A percentile compares a stretch with the other conserved stretches of the same genome.
Conservation (phyloP, 2,113 vertebrate species). For the Pseudorhombus dupliciocellatus region DNA sequence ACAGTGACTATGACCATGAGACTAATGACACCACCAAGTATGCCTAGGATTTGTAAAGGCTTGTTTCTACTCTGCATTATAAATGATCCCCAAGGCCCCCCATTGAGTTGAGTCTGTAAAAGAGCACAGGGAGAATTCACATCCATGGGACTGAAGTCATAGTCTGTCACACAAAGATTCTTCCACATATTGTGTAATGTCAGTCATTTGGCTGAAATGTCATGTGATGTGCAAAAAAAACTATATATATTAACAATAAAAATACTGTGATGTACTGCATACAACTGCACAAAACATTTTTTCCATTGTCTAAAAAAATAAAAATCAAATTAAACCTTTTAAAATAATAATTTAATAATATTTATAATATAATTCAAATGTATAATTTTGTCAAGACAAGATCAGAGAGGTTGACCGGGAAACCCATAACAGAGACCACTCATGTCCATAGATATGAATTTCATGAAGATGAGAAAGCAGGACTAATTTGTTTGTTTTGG, state of each 20-base stretch:
- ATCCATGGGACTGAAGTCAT: conserved; percentile 80
- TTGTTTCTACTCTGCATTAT: conserved; percentile 95
- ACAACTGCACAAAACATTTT: background rate
- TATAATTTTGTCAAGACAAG: conserved; percentile 72
- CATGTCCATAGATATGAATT: conserved; percentile 1
- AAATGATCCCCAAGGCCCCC: conserved; percentile 91
- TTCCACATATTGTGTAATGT: conserved; percentile 1
- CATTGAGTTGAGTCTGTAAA: conserved; percentile 93
- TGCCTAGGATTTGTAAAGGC: conserved; percentile 91
- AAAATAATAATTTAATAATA: background rate
- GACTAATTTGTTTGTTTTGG: background rate
- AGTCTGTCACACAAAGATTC: conserved; percentile 53
- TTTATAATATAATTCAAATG: too few species aligned
- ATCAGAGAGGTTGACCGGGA: conserved; percentile 79
- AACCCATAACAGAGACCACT: conserved; percentile 60
- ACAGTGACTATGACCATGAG: conserved; percentile 89
- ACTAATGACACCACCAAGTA: conserved; percentile 88
- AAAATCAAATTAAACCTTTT: conserved; percentile 4
- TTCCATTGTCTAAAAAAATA: background rate
- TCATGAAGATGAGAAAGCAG: background rate
- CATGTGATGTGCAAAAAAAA: conserved; percentile 1
- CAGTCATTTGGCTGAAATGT: conserved; percentile 24
- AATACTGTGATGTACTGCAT: conserved; percentile 3
- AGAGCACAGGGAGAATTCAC: conserved; percentile 92
- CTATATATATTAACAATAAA: background rate